Conservation (phyloP, 2,888 invertebrate genomes). For the Spicauda simplicius region DNA sequence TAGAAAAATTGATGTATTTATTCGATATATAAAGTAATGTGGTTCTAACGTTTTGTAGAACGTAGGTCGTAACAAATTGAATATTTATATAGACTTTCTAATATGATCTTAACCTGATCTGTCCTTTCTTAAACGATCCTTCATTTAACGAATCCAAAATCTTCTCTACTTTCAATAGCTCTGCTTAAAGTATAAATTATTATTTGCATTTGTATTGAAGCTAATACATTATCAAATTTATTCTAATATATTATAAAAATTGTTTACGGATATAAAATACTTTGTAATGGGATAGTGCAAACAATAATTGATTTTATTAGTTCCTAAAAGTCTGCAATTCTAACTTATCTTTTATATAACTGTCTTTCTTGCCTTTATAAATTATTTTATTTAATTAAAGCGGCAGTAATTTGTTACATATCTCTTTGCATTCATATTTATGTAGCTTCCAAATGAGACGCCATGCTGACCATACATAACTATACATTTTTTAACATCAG, state of each 20-base stretch:
- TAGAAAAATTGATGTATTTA: constrained; percentile 34
- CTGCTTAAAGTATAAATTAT: background rate
- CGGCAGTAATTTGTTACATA: background rate
- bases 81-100: constrained; percentile 10
- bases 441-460: too few species aligned
- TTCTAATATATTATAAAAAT: too few species aligned
- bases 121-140: background rate
- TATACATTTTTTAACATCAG: too few species aligned
- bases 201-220: background rate
- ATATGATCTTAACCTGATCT: constrained; percentile 22
- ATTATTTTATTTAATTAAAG: background rate
- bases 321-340: background rate
- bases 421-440: background rate
- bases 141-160: background rate
- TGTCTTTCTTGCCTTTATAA: constrained; percentile 1
- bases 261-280: background rate
- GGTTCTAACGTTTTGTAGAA: constrained; percentile 17
- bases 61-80: constrained; percentile 30
- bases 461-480: too few species aligned
- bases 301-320: background rate
- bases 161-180: background rate
- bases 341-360: background rate
- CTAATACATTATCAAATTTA: too few species aligned
- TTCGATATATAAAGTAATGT: constrained; percentile 12
- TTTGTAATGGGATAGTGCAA: background rate